Base-by-base conservation (phyloP, 2,797 vertebrate genomes). In the Dicrostonyx torquatus region DNA sequence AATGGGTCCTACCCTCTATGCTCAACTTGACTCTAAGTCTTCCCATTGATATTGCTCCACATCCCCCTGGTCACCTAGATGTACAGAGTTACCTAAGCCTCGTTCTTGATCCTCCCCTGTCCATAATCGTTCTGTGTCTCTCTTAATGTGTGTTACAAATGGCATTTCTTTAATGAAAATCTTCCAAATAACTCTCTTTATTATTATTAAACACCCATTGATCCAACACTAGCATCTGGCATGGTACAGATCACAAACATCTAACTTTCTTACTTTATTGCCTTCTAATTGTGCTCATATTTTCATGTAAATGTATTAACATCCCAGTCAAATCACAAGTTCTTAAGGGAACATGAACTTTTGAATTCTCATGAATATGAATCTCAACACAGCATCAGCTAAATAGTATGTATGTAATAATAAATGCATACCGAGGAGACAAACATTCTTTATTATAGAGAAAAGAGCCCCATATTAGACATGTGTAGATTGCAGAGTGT, bases 291-390 rank as follows among this genome's bases (percentile, higher is more conserved):
- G 43, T 6, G 40, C 29, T 84, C 3, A 24, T 77, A 93, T 91
- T 60, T 88, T 88, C 1, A 73, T 85, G 64, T 89, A 66, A 6
- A 45, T 62, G 9, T 48, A 91, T 64, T 94, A 66, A 88, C 48
- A 82, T 90, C 37, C 78, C 94, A 93, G 55, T 80, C 93, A 94
- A 97, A 90, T 87, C 72, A 72, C 58, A 73, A 94, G 17, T 55
- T 66, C 70, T 68, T 86, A 2, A 94, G 45, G 45, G 24, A 93
- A 70, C 13, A 62, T 24, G 26, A 31, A 53, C 86, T 10, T 93
- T 76, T 58, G 70, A 58, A 72, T 76, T 93, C 24, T 34, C 66
- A 34, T 37, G 73, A 85, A 76, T 77, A 26, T 45, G 34, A n/a
- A 89, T 62, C 22, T 53, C 68, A 86, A 53, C 8, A 72, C 2